These are phyloP conservation scores for Lytechinus pictus DNA, from an alignment of 35 echinoderm and acorn worm genomes.

Conservation along the genomic window DNA sequence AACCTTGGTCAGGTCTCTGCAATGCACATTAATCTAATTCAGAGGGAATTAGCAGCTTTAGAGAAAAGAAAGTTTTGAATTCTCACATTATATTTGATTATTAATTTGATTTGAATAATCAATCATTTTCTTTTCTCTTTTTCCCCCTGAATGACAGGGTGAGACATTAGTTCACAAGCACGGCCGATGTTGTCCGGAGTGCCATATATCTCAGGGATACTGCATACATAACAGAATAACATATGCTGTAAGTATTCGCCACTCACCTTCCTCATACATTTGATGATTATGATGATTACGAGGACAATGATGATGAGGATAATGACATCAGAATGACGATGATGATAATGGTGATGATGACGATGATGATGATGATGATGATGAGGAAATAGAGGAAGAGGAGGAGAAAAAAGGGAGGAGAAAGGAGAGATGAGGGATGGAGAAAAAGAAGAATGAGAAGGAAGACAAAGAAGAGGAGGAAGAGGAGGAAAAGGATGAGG, in stretches of 20 bases:
- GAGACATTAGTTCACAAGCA: conserved; percentile 80
- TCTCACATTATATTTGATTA: background rate
- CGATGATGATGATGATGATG: background rate
- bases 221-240: conserved; percentile 74
- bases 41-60: no score
- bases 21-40: no score
- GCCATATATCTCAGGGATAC: conserved; percentile 67
- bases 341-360: background rate
- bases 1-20: no score
- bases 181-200: conserved; percentile 91
- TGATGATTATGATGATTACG: no score
- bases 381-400: background rate
- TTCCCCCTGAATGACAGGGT: conserved; percentile 58
- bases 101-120: background rate
- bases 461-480: background rate
- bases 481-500: background rate
- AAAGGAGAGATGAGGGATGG: background rate
- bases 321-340: no score
- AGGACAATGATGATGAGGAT: no score
- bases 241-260: conserved; percentile 73
- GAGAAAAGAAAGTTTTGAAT: background rate
- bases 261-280: background rate
- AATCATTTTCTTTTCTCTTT: background rate
- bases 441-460: background rate
- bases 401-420: background rate